These are phyloP conservation scores for Oscheius sp. DNA, from an alignment of 1,140 invertebrate genomes.

Conservation along the genomic window DNA sequence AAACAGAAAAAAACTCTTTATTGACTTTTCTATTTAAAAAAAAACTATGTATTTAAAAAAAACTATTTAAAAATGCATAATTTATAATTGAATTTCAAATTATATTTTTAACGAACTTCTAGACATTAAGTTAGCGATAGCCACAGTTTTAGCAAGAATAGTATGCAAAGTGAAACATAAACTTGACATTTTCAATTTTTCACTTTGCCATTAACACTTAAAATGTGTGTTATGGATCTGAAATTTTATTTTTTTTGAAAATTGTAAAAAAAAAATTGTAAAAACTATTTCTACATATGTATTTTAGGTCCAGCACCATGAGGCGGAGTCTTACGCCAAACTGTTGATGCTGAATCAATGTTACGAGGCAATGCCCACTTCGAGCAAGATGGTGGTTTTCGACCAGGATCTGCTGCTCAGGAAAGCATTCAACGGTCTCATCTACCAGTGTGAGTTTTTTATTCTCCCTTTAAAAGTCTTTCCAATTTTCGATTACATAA, in stretches of 20 bases:
- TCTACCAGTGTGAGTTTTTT: constrained; percentile 22
- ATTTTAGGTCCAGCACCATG: background rate
- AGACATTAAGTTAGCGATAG: too few species aligned
- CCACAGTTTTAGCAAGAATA: too few species aligned
- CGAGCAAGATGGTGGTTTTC: constrained; percentile 36
- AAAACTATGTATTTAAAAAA: too few species aligned
- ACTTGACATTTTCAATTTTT: too few species aligned
- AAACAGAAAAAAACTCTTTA: too few species aligned
- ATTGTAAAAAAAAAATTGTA: background rate
- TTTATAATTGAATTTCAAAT: too few species aligned
- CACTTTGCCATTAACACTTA: too few species aligned
- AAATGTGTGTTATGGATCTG: background rate
- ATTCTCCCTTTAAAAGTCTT: background rate
- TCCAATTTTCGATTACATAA: too few species aligned
- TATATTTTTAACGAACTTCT: too few species aligned
- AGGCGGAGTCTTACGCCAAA: constrained; percentile 25
- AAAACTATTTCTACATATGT: background rate
- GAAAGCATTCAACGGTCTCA: constrained; percentile 35
- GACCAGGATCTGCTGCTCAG: constrained; percentile 27
- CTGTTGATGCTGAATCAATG: constrained; percentile 32
- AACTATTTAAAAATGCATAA: too few species aligned
- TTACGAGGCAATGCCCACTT: constrained; percentile 36
- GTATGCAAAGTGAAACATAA: too few species aligned
- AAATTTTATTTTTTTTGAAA: background rate
- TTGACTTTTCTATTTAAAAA: too few species aligned